Percentiles rank a stretch among this genome's conserved stretches.
Conservation (phyloP, 2,888 invertebrate species). For the Tenthredo notha region DNA sequence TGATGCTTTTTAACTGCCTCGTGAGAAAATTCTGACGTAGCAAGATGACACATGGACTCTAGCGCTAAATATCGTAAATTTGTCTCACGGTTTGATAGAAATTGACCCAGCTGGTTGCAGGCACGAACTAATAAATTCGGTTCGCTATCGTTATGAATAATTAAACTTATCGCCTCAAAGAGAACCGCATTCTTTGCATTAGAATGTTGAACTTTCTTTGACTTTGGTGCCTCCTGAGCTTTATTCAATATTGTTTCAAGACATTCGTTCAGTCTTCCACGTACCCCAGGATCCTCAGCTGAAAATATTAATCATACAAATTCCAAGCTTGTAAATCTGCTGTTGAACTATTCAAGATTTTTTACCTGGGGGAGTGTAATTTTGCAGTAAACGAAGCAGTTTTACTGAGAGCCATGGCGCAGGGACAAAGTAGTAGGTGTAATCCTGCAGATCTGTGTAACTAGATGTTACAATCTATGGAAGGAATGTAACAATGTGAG, state of each 20-base stretch:
- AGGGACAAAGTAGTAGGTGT: conserved; percentile 99
- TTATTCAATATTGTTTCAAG: conserved; percentile 98
- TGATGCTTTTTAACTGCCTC: conserved; percentile 99
- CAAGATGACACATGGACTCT: conserved; percentile 99
- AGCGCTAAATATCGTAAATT: conserved; percentile 98
- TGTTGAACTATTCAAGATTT: neutral
- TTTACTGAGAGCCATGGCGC: conserved; percentile 99
- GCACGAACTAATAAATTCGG: conserved; percentile 97
- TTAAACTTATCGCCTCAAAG: conserved; percentile 99
- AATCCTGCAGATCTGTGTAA: conserved; percentile 99
- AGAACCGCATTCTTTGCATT: conserved; percentile 99
- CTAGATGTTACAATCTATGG: conserved; percentile 97
- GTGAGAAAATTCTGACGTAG: conserved; percentile 99
- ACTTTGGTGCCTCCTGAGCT: conserved; percentile 99
- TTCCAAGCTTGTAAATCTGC: neutral
- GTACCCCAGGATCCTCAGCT: conserved; percentile 96
- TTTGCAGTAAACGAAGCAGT: conserved; percentile 95
- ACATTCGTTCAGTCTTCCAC: conserved; percentile 97
- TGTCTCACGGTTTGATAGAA: conserved; percentile 97
- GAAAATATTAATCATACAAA: conserved; percentile 57
- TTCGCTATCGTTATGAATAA: conserved; percentile 99
- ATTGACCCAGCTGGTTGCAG: conserved; percentile 99
- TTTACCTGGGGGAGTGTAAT: conserved; percentile 96
- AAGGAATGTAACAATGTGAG: conserved; percentile 47
- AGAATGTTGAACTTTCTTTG: conserved; percentile 99